phyloP scores from a whole-genome alignment of 2,797 vertebrate species.

The Catharus ustulatus region DNA sequence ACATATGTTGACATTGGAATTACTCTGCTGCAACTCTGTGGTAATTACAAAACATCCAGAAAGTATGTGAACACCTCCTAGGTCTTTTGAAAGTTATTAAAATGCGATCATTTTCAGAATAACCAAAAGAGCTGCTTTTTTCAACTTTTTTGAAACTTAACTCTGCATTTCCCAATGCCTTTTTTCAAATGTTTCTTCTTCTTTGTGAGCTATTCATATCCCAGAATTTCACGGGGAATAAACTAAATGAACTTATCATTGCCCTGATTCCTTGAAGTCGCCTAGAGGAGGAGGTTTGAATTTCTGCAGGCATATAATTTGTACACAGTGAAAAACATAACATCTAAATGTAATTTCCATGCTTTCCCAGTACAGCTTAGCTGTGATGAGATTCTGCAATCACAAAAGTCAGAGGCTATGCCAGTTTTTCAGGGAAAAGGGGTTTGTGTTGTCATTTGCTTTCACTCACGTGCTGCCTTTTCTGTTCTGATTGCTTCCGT shows the following conservation, averaged over 20 bases:
- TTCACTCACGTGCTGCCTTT: not conserved
- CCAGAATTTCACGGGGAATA: not conserved
- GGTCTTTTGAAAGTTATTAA: not conserved
- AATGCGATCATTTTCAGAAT: not conserved
- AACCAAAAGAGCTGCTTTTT: not conserved
- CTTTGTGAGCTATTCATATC: not conserved
- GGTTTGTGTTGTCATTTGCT: not conserved
- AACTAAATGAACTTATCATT: not conserved
- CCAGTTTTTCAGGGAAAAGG: not conserved
- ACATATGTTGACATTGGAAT: not conserved
- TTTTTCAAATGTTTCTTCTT: not conserved
- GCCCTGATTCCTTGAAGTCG: not conserved
- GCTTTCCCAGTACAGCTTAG: not conserved
- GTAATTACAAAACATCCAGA: not conserved
- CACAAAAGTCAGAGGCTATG: not conserved
- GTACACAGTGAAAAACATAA: not conserved
- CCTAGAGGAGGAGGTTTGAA: not conserved
- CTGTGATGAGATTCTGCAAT: not conserved
- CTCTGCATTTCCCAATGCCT: not conserved
- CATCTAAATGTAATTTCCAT: not conserved
- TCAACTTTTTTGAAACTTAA: not conserved
- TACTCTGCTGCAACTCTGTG: not conserved
- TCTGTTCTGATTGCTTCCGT: not conserved
- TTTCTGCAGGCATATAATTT: not conserved
- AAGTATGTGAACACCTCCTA: not conserved